These are phyloP conservation scores for Perodicticus potto DNA, from an alignment of 2,797 vertebrate species.

Conservation along the genomic window DNA sequence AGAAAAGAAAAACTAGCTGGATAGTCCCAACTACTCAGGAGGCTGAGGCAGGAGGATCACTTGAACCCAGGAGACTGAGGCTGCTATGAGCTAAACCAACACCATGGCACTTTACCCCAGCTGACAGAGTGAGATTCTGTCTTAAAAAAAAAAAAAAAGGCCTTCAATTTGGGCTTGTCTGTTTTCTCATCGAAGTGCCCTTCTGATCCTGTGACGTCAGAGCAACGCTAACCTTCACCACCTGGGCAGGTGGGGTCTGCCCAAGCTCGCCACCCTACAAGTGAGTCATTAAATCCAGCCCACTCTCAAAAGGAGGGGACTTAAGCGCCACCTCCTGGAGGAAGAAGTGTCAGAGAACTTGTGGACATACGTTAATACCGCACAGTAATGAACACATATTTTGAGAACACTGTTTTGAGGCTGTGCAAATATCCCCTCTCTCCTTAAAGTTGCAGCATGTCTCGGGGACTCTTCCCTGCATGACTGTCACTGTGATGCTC, in stretches of 20 bases:
- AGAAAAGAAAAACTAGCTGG: too few relatives aligned
- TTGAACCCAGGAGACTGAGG: too few relatives aligned
- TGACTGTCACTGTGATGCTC: accelerated
- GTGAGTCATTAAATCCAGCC: neutral
- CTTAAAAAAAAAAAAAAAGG: too few relatives aligned
- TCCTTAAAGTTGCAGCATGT: neutral
- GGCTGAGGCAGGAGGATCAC: too few relatives aligned
- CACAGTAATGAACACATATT: neutral
- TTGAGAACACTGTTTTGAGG: neutral
- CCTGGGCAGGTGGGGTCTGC: accelerated
- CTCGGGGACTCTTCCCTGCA: neutral
- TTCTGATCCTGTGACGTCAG: neutral
- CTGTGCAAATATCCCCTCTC: accelerated
- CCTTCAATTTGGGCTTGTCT: accelerated
- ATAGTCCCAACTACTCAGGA: too few relatives aligned
- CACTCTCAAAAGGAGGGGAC: neutral
- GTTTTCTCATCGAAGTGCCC: neutral
- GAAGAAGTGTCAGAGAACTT: neutral
- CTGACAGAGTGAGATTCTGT: too few relatives aligned
- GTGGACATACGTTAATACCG: too few relatives aligned
- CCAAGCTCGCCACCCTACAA: neutral
- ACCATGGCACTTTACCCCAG: too few relatives aligned
- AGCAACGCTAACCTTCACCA: accelerated
- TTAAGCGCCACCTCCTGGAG: neutral
- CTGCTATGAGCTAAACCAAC: too few relatives aligned